Base-by-base conservation (phyloP, 2,797 vertebrate species). In the Lacerta agilis region DNA sequence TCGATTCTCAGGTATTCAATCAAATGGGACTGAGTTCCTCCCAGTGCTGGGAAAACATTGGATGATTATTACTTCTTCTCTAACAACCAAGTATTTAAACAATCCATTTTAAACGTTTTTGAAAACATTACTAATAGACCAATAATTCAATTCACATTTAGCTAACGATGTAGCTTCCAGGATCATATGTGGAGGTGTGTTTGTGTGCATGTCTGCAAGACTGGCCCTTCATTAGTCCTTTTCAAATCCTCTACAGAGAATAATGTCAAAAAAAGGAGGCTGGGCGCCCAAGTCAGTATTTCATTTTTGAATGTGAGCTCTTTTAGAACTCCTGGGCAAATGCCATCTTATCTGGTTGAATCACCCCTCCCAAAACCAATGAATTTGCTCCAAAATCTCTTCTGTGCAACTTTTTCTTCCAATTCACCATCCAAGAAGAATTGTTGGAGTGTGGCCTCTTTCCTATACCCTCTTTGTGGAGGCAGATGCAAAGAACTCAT, bases 401-500 rank as follows among this genome's bases (percentile, higher is more conserved):
- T 86, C 58, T 77, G 15, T 79, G 66, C 29, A 69, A 89, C 80
- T 29, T 79, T 66, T 55, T n/a, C 73, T 87, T 82, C 58, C 17
- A 79, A n/a, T 82, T 49, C 75, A 71, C 38, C 49, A 45, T 75
- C 67, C 75, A 83, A 49, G 66, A 86, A 86, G 29, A 83, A 89
- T 23, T 27, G n/a, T 25, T 41, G 11, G 66, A 55, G 18, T 38
- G 75, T 79, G 41, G 41, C 6, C 23, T 72, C 20, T 67, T 55
- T 79, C 81, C 41, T 38, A 85, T 66, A 75, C 15, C 36, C 23
- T 66, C 33, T 80, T 80, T 80, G 41, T 38, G 71, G n/a, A 75
- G 71, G 29, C 33, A 75, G 71, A 89, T 75, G 58, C 43, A 55
- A 88, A 88, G 55, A 80, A 85, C 58, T 75, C 41, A 81, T 85